Base-by-base conservation (phyloP, 2,888 invertebrate species). In the Brachypterus glaber region DNA sequence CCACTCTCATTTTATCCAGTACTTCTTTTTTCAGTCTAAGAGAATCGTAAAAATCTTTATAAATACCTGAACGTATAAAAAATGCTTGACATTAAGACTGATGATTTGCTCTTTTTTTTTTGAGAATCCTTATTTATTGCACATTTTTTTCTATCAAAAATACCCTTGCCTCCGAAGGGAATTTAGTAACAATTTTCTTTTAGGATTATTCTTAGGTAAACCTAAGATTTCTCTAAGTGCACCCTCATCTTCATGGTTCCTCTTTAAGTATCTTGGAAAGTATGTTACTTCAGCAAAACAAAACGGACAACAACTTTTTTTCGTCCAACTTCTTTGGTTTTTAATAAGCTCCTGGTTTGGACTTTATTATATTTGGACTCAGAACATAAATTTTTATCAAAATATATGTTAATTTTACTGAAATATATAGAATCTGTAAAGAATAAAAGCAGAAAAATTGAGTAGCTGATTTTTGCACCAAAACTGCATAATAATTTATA, bases 161-260 rank as follows among this genome's bases (percentile, higher is more conserved):
- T 39, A 34, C 7, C 35, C 39, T n/a, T 39, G 34, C 16, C 39
- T 21, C 16, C 39, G 39, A 5, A 39, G 17, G n/a, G 30, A 11
- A 24, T 34, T 17, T 3, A 39, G 25, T 15, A 39, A 16, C 30
- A 30, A 12, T 39, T 39, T 39, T 11, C 34, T 11, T 11, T 34
- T 39, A 7, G 18, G 18, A 24, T 35, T 18, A 17, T 32, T 5
- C 3, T 7, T 30, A 25, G 30, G 16, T 14, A 35, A 4, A 12
- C 9, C 2, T 12, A 24, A 24, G 7, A 29, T 13, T 21, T 39
- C 30, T 16, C n/a, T 16, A 30, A 39, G 30, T n/a, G 30, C 39
- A 5, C 34, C 25, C 30, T 39, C 30, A 17, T 30, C 29, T 9
- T 17, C 17, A 17, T 38, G 33, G 5, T 33, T 33, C 18, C 30